phyloP scores from a whole-genome alignment of 2,888 invertebrate species.

The Anoplius nigerrimus region DNA sequence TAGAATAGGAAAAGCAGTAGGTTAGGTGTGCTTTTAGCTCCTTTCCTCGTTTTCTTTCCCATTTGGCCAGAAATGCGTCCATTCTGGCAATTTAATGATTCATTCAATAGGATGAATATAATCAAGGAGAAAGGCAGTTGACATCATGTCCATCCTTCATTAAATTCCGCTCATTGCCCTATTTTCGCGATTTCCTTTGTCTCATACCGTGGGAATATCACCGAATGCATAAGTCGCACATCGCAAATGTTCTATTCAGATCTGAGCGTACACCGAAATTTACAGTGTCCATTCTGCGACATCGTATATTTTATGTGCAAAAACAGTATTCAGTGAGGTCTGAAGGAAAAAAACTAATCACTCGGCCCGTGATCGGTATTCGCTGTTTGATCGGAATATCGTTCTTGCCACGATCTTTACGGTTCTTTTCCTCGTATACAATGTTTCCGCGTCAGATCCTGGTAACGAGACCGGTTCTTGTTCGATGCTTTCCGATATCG shows the following conservation, averaged over 20 bases:
- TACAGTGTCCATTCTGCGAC: no score
- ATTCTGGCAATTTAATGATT: conserved; percentile 4
- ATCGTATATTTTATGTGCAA: background rate
- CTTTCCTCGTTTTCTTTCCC: background rate
- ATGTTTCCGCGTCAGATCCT: no score
- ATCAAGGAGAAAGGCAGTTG: background rate
- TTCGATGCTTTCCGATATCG: background rate
- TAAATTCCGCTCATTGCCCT: background rate
- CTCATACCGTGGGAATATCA: background rate
- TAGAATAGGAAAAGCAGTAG: background rate
- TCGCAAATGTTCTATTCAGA: no score
- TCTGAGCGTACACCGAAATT: no score
- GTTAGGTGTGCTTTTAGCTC: background rate
- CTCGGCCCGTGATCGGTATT: no score
- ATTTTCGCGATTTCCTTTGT: background rate
- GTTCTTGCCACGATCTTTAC: no score
- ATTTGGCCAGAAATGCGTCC: background rate
- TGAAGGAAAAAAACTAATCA: background rate
- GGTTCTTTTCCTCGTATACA: no score
- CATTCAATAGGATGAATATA: background rate
- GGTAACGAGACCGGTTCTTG: background rate
- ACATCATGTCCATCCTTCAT: background rate
- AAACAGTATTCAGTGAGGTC: background rate
- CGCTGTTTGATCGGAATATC: no score
- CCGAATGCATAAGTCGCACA: background rate